Evolutionary conservation across 2,113 vertebrate genomes (phyloP).

Genomic region (Trogon melanurus): DNA sequence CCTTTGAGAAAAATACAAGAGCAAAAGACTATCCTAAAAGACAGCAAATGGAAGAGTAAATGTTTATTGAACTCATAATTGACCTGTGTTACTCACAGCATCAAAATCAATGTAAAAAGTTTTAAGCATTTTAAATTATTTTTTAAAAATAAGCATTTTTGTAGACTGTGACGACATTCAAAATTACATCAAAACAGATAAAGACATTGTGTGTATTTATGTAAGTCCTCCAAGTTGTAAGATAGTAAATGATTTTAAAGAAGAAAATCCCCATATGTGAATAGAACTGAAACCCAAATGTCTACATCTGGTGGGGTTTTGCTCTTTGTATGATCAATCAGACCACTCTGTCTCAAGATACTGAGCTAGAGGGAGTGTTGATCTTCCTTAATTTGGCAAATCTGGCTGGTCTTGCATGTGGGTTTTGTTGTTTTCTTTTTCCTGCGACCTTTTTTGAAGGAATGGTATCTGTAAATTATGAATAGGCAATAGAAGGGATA

Average conservation of each 20-base stretch:
- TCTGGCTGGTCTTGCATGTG: neutral
- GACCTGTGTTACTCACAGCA: neutral
- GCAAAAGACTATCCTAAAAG: neutral
- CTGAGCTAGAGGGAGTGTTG: neutral
- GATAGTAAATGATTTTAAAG: neutral
- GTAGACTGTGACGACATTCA: neutral
- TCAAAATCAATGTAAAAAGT: neutral
- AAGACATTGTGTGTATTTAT: neutral
- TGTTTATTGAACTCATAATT: neutral
- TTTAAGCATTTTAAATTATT: neutral
- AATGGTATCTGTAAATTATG: neutral
- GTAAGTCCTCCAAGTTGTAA: neutral
- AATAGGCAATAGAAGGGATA: neutral
- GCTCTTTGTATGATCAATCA: neutral
- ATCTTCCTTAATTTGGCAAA: neutral
- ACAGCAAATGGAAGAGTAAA: neutral
- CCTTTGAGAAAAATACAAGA: neutral
- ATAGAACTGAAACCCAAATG: neutral
- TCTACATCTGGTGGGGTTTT: neutral
- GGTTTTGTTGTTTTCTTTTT: neutral
- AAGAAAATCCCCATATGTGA: neutral
- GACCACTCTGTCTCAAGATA: neutral
- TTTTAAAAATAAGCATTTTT: neutral
- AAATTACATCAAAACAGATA: neutral
- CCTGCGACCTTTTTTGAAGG: neutral